phyloP scores from a whole-genome alignment of 2,797 vertebrate genomes.

The Balearica regulorum region DNA sequence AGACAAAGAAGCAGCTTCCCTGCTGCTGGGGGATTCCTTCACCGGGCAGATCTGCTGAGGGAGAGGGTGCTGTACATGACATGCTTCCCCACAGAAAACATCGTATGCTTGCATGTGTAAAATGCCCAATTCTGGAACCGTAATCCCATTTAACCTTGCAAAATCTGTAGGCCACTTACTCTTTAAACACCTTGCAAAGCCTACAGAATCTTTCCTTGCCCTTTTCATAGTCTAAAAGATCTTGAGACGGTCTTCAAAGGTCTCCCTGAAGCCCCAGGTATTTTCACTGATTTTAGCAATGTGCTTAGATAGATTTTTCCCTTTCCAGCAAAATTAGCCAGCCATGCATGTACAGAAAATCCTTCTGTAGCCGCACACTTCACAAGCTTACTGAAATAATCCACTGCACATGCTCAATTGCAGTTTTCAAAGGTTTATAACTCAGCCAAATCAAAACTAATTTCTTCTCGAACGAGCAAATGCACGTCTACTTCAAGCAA shows the following conservation, averaged over 20 bases:
- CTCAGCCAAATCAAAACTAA: conserved; percentile 52
- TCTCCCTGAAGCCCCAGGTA: neutral
- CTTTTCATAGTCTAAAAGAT: neutral
- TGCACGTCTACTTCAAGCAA: conserved; percentile 32
- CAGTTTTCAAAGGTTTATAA: conserved; percentile 36
- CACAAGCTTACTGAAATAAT: conserved; percentile 16
- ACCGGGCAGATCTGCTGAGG: neutral
- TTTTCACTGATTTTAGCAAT: conserved; percentile 32
- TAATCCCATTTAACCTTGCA: neutral
- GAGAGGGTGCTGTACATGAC: neutral
- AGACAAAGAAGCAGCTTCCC: neutral
- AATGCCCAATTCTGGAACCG: neutral
- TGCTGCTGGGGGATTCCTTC: neutral
- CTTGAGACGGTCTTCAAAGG: neutral
- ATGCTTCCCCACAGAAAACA: neutral
- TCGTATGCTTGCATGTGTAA: neutral
- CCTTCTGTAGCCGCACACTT: conserved; percentile 34
- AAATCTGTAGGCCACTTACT: neutral
- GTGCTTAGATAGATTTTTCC: conserved; percentile 39
- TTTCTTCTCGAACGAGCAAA: conserved; percentile 49
- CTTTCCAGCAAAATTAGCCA: conserved; percentile 37
- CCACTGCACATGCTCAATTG: conserved; percentile 36
- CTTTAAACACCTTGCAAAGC: neutral
- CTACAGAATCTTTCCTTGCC: neutral
- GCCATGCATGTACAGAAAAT: conserved; percentile 43